phyloP scores from a whole-genome alignment of 2,888 invertebrate species.

The Cephonodes hylas region DNA sequence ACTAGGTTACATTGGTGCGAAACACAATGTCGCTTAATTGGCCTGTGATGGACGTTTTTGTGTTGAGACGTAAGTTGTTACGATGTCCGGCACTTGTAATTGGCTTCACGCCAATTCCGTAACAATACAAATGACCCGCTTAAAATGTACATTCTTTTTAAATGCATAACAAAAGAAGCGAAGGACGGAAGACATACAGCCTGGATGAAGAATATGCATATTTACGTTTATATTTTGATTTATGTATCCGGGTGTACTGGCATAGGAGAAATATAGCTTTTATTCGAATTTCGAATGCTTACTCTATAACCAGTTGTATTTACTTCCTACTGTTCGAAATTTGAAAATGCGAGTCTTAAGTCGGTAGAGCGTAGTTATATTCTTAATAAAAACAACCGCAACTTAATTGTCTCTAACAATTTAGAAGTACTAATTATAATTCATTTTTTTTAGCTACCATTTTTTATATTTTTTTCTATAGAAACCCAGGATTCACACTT shows the following conservation, averaged over 20 bases:
- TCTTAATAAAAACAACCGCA: no score
- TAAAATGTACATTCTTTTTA: conserved; percentile 1
- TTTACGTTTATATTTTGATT: neutral
- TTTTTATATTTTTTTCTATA: no score
- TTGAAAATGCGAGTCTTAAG: no score
- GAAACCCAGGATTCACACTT: no score
- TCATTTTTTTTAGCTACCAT: no score
- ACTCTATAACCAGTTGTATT: no score
- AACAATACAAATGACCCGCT: neutral
- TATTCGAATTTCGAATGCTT: no score
- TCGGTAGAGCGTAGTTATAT: no score
- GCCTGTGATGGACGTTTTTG: conserved; percentile 8
- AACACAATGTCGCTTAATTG: conserved; percentile 8
- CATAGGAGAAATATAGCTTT: no score
- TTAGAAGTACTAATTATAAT: no score
- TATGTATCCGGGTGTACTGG: neutral
- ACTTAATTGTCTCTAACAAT: no score
- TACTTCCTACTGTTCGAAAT: no score
- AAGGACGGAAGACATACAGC: neutral
- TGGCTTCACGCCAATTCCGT: neutral
- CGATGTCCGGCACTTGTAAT: conserved; percentile 9
- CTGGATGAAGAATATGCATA: neutral
- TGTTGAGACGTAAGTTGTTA: neutral
- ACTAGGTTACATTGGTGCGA: neutral
- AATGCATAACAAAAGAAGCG: neutral